Evolutionary conservation across 2,888 invertebrate genomes (phyloP), one percentile per base, ranked within the genome.

Genomic region (Diaphora mendica): DNA sequence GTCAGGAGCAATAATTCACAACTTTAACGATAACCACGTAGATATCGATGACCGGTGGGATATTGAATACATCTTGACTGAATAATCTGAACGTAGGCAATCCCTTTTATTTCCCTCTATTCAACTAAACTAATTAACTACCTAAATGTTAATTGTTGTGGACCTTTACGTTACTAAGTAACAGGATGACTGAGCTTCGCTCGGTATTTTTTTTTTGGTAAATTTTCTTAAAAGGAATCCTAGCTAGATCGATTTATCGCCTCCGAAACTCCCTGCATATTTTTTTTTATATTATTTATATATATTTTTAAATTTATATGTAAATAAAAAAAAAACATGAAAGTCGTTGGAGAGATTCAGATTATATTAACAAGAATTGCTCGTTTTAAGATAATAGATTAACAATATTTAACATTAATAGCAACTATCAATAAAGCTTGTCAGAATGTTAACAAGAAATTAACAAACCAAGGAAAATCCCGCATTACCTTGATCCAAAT

Each of bases 1-100:
- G 91, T 92, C 91, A 89, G 89, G 85, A 86, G 90, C 90, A 91
- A 94, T 92, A 91, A 90, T 89, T 93, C 91, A 91, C 87, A 89
- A 91, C 86, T 91, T 91, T 87, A 79, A 76, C 79, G 72, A n/a
- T 76, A 77, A 75, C 76, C 75, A 70, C 79, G 76, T 75, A 77
- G 80, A 82, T 79, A 79, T 79, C 80, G 76, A 79, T 75, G 79
- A 78, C 78, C 74, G 77, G 77, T 73, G 77, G 82, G 81, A 83
- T 80, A 83, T 77, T 70, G 69, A 70, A 72, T 68, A 66, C 39
- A 70, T 69, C 74, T 44, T 44, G 44, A 44, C 15, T 44, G 15
- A 72, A 62, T 33, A 51, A 44, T 15, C 70, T 67, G 59, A 59
- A 59, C 59, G 42, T 68, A 64, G 68, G 72, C 64, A 66, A 30